These are phyloP conservation scores for Vandiemenella viatica DNA, from an alignment of 2,888 invertebrate species.

Conservation along the genomic window DNA sequence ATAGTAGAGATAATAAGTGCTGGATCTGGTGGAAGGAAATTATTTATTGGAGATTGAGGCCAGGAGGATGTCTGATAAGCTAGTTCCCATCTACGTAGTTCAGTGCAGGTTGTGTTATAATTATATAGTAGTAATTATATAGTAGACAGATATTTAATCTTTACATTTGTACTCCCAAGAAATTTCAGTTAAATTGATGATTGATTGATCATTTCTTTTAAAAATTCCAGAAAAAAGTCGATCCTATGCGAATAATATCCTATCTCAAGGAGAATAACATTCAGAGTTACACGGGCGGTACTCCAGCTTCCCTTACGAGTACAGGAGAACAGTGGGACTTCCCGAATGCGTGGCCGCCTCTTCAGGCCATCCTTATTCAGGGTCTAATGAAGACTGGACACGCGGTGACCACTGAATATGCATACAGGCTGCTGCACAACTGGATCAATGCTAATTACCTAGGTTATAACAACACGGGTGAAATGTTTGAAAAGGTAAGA, in stretches of 20 bases:
- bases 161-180: neutral
- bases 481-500: slow-evolving; percentile 54
- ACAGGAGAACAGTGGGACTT: slow-evolving; percentile 67
- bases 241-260: neutral
- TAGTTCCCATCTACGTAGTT: too few species aligned
- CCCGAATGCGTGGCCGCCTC: slow-evolving; percentile 76
- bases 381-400: slow-evolving; percentile 44
- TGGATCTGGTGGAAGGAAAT: too few species aligned
- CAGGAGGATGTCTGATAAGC: too few species aligned
- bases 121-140: neutral
- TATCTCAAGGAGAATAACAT: neutral
- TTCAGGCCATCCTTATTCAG: slow-evolving; percentile 56
- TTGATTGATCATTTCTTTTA: too few species aligned
- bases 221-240: neutral
- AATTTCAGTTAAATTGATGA: neutral
- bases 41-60: too few species aligned
- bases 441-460: slow-evolving; percentile 53
- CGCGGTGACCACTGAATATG: slow-evolving; percentile 34
- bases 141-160: neutral
- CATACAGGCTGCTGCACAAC: slow-evolving; percentile 45
- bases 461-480: slow-evolving; percentile 41
- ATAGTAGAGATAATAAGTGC: too few species aligned
- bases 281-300: slow-evolving; percentile 42
- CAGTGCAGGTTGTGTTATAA: too few species aligned
- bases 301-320: slow-evolving; percentile 47